Base-by-base conservation (phyloP, 2,113 vertebrate species). In the Oplegnathus fasciatus region DNA sequence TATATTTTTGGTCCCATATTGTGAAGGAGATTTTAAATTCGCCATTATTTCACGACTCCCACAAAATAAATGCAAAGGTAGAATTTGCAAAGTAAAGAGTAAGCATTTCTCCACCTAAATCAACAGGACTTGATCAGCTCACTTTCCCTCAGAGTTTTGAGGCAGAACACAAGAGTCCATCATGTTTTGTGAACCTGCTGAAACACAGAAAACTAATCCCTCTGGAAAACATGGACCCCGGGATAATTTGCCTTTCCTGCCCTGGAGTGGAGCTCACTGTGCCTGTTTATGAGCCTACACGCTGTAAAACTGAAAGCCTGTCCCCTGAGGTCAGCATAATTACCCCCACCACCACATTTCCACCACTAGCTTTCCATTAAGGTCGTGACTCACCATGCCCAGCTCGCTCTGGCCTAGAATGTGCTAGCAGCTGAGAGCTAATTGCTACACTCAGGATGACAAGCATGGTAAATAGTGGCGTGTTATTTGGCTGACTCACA, bases 281-380 rank as follows among this genome's bases (percentile, higher is more conserved):
- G 67, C 28, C 74, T 84, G 80, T 89, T 89, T 82, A 86, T 86
- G 75, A 89, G 82, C 57, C 78, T n/a, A n/a, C 67, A 70, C 28
- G 54, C 73, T 72, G 65, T 82, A 86, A 88, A 88, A 64, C 83
- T 83, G 87, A 91, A 86, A 91, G 86, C 81, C 64, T 48, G 54
- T 90, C 81, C 86, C 93, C 86, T 32, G 68, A 89, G 89, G 92
- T 94, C 92, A 91, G 71, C 85, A 81, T 88, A 94, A 94, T 94
- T 92, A 90, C 85, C 86, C 89, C 64, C 71, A 40, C 68, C 87
- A 34, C 65, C 87, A 54, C 83, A 84, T 86, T 89, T 86, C 75
- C 71, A 89, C 72, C 83, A 81, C 86, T 86, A 82, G 75, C 87
- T 89, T 84, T 86, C 89, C 89, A 92, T 89, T 90, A 88, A 83